phyloP scores from a whole-genome alignment of 2,113 vertebrate genomes.

The Proterorhinus semilunaris region DNA sequence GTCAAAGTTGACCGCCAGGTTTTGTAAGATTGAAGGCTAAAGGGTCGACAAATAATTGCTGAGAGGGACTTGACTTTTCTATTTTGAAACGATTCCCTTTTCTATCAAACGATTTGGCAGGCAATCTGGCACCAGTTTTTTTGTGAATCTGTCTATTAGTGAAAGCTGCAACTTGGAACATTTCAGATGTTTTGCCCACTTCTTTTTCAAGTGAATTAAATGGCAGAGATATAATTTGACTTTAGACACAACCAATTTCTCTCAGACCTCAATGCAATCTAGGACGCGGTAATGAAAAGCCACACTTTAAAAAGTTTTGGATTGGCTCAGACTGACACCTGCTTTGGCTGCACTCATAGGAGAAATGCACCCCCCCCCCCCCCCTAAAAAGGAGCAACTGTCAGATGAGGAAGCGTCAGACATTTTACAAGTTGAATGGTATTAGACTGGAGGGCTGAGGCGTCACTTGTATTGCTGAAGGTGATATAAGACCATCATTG shows the following conservation, averaged over 20 bases:
- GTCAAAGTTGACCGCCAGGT: constrained; percentile 14
- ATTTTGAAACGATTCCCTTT: constrained; percentile 50
- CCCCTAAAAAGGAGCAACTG: constrained; percentile 70
- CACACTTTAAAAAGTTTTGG: constrained; percentile 39
- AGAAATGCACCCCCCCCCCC: constrained; percentile 65
- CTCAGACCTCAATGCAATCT: constrained; percentile 57
- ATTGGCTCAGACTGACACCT: constrained; percentile 76
- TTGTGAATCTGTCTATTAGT: constrained; percentile 48
- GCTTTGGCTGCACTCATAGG: constrained; percentile 74
- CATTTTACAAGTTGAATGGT: constrained; percentile 62
- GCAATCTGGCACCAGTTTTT: constrained; percentile 52
- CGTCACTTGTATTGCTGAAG: constrained; percentile 29
- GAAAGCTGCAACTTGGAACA: constrained; percentile 46
- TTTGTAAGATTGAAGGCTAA: constrained; percentile 30
- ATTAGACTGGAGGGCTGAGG: constrained; percentile 49
- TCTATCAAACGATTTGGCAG: constrained; percentile 55
- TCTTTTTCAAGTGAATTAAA: constrained; percentile 66
- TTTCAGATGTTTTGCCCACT: constrained; percentile 32
- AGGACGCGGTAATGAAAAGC: constrained; percentile 69
- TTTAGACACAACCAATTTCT: constrained; percentile 78
- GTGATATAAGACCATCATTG: background rate
- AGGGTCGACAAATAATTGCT: constrained; percentile 43
- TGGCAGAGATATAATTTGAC: constrained; percentile 76
- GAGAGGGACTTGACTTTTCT: constrained; percentile 46
- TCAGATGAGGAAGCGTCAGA: constrained; percentile 66